phyloP scores from a whole-genome alignment of 1,140 invertebrate species.

The Drosophila nannoptera region DNA sequence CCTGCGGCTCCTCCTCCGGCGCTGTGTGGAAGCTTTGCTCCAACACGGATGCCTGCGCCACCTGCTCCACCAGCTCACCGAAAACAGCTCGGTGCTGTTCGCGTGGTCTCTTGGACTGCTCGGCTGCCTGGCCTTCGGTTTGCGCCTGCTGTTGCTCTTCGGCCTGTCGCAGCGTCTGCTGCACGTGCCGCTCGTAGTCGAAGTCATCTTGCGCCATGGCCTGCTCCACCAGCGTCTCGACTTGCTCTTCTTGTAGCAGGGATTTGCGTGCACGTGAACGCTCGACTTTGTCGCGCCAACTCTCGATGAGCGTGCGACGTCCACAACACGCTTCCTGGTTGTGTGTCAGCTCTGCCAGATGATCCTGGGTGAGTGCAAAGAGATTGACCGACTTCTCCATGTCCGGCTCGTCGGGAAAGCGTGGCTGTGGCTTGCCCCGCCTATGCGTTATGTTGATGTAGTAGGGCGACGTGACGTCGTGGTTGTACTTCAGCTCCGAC shows the following conservation, averaged over 20 bases:
- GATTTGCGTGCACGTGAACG: constrained; percentile 58
- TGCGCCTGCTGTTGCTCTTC: constrained; percentile 9
- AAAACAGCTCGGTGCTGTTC: constrained; percentile 36
- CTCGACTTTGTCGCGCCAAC: constrained; percentile 73
- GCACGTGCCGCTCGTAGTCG: constrained; percentile 53
- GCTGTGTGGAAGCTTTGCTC: constrained; percentile 69
- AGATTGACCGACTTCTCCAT: constrained; percentile 62
- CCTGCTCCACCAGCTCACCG: constrained; percentile 61
- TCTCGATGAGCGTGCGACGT: constrained; percentile 61
- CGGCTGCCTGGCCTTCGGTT: too few species aligned
- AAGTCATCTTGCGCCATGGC: constrained; percentile 63
- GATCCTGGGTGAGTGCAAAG: constrained; percentile 66
- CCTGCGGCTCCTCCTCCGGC: constrained; percentile 28
- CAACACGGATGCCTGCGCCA: constrained; percentile 51
- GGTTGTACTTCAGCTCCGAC: constrained; percentile 61
- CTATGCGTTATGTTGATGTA: constrained; percentile 78
- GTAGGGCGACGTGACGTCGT: constrained; percentile 75
- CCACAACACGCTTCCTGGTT: constrained; percentile 35
- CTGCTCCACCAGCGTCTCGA: constrained; percentile 61
- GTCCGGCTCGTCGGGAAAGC: constrained; percentile 32
- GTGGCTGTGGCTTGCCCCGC: constrained; percentile 60
- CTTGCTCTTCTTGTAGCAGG: constrained; percentile 56
- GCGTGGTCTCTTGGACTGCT: constrained; percentile 3
- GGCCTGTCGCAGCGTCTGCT: constrained; percentile 37
- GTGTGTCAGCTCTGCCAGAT: constrained; percentile 59